phyloP scores from a whole-genome alignment of 2,797 vertebrate genomes.

The Phalloptychus januarius region DNA sequence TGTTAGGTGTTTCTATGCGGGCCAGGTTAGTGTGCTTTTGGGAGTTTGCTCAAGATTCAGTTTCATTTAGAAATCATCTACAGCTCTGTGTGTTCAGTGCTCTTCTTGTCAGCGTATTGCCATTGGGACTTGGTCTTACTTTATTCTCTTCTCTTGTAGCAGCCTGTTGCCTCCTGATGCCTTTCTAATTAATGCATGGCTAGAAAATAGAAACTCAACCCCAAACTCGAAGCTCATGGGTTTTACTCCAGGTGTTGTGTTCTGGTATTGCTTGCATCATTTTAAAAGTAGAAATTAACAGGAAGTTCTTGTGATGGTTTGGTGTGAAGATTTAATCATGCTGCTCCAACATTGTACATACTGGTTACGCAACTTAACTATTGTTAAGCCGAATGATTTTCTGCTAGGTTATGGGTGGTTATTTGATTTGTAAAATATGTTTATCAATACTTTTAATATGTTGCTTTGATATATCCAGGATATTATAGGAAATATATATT shows the following conservation, averaged over 20 bases:
- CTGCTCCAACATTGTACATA: background rate
- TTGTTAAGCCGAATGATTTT: background rate
- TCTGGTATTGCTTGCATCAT: constrained; percentile 37
- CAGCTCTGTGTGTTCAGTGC: background rate
- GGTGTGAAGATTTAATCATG: background rate
- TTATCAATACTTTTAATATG: background rate
- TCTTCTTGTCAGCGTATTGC: constrained; percentile 25
- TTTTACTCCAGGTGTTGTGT: constrained; percentile 52
- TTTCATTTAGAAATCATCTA: constrained; percentile 18
- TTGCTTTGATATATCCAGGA: background rate
- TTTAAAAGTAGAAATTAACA: constrained; percentile 14
- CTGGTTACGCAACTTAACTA: background rate
- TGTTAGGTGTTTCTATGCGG: constrained; percentile 41
- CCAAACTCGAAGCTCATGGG: constrained; percentile 22
- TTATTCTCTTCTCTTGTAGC: constrained; percentile 61
- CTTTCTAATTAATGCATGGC: constrained; percentile 64
- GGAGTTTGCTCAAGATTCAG: constrained; percentile 23
- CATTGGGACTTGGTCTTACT: constrained; percentile 36
- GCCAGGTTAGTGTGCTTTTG: constrained; percentile 29
- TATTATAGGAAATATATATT: background rate
- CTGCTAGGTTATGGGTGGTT: background rate
- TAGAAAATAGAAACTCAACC: constrained; percentile 24
- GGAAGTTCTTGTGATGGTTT: background rate
- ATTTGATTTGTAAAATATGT: background rate
- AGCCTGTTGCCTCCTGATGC: constrained; percentile 59